These are phyloP conservation scores for Caenorhabditis zanzibari DNA, from an alignment of 2,888 invertebrate genomes.

Conservation along the genomic window DNA sequence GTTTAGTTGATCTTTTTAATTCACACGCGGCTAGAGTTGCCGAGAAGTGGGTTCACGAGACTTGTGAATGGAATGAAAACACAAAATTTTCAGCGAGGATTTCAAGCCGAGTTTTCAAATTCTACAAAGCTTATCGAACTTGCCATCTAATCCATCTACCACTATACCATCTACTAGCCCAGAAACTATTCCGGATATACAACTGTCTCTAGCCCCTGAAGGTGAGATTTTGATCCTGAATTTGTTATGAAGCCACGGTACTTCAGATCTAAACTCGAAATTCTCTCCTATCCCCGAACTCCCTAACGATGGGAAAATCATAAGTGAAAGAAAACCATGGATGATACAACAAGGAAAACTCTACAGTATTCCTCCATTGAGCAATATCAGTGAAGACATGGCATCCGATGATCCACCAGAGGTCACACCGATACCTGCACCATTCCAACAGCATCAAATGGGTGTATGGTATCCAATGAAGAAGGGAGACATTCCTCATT, in stretches of 20 bases:
- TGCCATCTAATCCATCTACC: no score
- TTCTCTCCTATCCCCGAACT: slow-evolving; percentile 30
- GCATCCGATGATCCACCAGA: slow-evolving; percentile 61
- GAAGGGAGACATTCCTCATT: slow-evolving; percentile 66
- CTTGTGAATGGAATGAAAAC: background rate
- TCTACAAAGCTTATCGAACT: slow-evolving; percentile 29
- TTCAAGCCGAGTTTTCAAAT: slow-evolving; percentile 48
- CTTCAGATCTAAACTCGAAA: slow-evolving; percentile 6
- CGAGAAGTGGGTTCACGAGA: slow-evolving; percentile 1
- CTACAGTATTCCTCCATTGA: slow-evolving; percentile 42
- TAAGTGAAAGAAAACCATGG: slow-evolving; percentile 42
- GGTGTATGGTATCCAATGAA: slow-evolving; percentile 68
- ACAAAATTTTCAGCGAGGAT: slow-evolving; percentile 17
- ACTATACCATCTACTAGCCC: background rate
- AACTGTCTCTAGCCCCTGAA: slow-evolving; percentile 12
- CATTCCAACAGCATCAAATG: slow-evolving; percentile 52
- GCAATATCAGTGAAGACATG: slow-evolving; percentile 59
- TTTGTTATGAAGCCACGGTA: no score
- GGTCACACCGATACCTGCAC: slow-evolving; percentile 50
- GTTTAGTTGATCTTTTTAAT: slow-evolving; percentile 60
- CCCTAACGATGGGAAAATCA: background rate
- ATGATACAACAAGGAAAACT: slow-evolving; percentile 43
- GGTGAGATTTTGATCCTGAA: background rate
- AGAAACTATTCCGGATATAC: slow-evolving; percentile 20
- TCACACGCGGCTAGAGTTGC: slow-evolving; percentile 38